A percentile compares a stretch with the other conserved stretches of the same genome.
Evolutionary conservation across 2,888 invertebrate species (phyloP).

Genomic region (Dynastes hyllus): DNA sequence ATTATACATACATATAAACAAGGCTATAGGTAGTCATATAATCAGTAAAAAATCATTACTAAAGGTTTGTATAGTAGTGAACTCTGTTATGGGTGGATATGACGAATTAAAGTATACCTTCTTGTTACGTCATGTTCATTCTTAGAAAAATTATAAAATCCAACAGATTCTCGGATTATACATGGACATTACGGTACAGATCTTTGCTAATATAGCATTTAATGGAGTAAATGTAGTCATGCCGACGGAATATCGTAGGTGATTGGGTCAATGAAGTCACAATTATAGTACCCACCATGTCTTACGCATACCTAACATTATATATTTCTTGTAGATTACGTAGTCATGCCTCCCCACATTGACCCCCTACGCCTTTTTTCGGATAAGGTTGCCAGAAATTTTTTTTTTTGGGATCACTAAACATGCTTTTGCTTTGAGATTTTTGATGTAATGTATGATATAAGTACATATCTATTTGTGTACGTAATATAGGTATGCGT

Average conservation of each 20-base stretch:
- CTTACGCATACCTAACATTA: constrained; percentile 22
- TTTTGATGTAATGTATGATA: not conserved
- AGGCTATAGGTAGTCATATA: too few species aligned
- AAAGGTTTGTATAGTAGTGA: too few species aligned
- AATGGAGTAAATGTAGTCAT: not conserved
- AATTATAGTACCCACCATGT: constrained; percentile 11
- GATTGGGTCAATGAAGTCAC: constrained; percentile 11
- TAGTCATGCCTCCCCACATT: constrained; percentile 7
- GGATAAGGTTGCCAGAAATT: not conserved
- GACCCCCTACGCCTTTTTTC: too few species aligned
- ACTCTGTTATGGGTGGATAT: too few species aligned
- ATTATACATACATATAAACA: too few species aligned
- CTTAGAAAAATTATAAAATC: not conserved
- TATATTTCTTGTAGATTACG: constrained; percentile 17
- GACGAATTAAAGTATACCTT: too few species aligned
- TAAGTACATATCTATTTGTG: not conserved
- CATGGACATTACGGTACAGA: not conserved
- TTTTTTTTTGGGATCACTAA: not conserved
- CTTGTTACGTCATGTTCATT: not conserved
- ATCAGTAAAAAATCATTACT: too few species aligned
- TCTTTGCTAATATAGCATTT: constrained; percentile 4
- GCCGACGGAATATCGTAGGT: constrained; percentile 5
- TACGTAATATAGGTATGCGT: too few species aligned
- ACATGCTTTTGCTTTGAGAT: too few species aligned
- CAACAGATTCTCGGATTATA: not conserved